A percentile compares a stretch with the other conserved stretches of the same genome.
phyloP scores from a whole-genome alignment of 1,140 invertebrate species.

The Varroa destructor region DNA sequence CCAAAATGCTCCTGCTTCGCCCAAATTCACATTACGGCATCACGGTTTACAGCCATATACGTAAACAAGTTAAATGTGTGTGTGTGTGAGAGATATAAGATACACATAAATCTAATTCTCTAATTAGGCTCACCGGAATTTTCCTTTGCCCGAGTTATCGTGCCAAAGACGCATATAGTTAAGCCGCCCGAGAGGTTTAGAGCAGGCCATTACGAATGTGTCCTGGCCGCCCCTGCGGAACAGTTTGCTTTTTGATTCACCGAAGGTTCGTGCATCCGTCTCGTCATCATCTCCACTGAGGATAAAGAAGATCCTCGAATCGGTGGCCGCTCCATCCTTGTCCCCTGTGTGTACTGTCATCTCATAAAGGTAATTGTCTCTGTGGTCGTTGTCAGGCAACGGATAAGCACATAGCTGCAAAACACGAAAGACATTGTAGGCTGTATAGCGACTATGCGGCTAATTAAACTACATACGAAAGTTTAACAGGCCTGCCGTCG shows the following conservation, averaged over 20 bases:
- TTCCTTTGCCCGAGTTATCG: slow-evolving; percentile 39
- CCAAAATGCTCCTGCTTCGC: no score
- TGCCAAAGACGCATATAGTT: slow-evolving; percentile 39
- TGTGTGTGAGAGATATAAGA: no score
- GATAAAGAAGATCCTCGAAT: slow-evolving; percentile 43
- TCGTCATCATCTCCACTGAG: slow-evolving; percentile 45
- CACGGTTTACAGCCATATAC: no score
- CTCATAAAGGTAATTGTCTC: slow-evolving; percentile 41
- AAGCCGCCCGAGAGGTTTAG: slow-evolving; percentile 35
- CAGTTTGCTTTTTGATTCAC: slow-evolving; percentile 41
- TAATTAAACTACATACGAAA: neutral
- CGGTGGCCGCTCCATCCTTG: slow-evolving; percentile 42
- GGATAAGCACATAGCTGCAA: slow-evolving; percentile 44
- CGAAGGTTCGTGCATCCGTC: slow-evolving; percentile 39
- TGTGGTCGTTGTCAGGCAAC: slow-evolving; percentile 42
- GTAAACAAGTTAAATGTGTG: no score
- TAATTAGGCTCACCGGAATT: slow-evolving; percentile 32
- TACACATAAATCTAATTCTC: no score
- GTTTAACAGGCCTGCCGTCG: no score
- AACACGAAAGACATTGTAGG: neutral
- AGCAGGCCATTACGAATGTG: slow-evolving; percentile 44
- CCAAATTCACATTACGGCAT: no score
- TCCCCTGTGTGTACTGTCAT: slow-evolving; percentile 43
- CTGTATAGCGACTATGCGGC: neutral
- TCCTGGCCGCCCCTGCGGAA: slow-evolving; percentile 42